Evolutionary conservation across 2,113 vertebrate species (phyloP).

Genomic region (Helogale parvula): DNA sequence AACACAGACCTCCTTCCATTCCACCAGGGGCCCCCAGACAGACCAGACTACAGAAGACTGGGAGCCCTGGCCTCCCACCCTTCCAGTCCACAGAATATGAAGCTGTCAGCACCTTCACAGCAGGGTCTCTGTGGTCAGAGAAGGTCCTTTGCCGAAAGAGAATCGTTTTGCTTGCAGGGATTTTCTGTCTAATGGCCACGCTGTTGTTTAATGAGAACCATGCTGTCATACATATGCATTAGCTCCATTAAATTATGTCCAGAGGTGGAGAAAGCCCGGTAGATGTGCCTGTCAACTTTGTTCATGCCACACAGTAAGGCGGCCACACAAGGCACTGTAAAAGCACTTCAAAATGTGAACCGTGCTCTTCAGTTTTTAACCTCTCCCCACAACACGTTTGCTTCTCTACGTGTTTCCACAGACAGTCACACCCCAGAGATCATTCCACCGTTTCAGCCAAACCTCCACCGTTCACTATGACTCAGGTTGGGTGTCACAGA

Average conservation of each 20-base stretch:
- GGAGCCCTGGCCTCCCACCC: not conserved
- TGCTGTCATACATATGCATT: constrained; percentile 48
- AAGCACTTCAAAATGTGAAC: not conserved
- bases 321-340: too few relatives aligned
- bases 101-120: not conserved
- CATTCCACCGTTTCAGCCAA: not conserved
- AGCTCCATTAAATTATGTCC: not conserved
- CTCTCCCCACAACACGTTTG: not conserved
- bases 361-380: not conserved
- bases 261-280: not conserved
- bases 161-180: not conserved
- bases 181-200: not conserved
- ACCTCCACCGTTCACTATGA: not conserved
- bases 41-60: not conserved
- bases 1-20: not conserved
- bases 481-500: not conserved
- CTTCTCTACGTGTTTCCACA: not conserved
- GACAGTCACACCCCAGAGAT: not conserved
- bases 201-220: constrained; percentile 14
- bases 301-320: not conserved
- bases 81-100: not conserved
- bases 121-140: not conserved
- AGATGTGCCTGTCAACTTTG: not conserved
- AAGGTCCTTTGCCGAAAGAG: not conserved
- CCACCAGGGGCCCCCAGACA: not conserved